Evolutionary conservation across 2,797 vertebrate genomes (phyloP).

Genomic region (Knipowitschia caucasica): DNA sequence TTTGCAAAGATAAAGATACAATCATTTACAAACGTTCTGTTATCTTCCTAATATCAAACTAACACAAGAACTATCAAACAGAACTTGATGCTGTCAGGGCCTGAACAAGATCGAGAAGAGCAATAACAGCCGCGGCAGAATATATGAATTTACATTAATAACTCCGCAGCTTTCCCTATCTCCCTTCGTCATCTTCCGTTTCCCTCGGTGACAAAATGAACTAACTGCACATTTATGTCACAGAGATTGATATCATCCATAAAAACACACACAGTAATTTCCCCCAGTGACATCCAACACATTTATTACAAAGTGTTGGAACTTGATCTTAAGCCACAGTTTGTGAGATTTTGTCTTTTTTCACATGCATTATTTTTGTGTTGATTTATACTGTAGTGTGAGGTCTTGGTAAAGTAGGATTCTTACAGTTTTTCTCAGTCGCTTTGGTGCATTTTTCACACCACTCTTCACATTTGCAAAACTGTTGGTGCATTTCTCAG

Average conservation of each 20-base stretch:
- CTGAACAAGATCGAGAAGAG: constrained; percentile 35
- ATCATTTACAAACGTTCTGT: neutral
- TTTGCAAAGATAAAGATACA: too few relatives aligned
- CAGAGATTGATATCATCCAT: constrained; percentile 44
- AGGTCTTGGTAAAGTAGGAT: too few relatives aligned
- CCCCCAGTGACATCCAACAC: constrained; percentile 12
- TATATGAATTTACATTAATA: constrained; percentile 42
- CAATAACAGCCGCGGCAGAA: constrained; percentile 34
- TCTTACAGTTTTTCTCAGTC: too few relatives aligned
- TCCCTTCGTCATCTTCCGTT: constrained; percentile 30
- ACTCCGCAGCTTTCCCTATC: constrained; percentile 26
- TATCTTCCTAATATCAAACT: constrained; percentile 6
- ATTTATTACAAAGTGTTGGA: constrained; percentile 7
- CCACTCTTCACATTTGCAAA: too few relatives aligned
- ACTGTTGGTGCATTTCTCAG: too few relatives aligned
- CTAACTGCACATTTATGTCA: constrained; percentile 10
- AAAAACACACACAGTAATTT: constrained; percentile 15
- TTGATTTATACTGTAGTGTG: too few relatives aligned
- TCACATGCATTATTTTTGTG: constrained; percentile 1
- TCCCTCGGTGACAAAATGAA: constrained; percentile 22
- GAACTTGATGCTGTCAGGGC: constrained; percentile 11
- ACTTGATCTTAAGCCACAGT: neutral
- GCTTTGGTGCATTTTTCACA: too few relatives aligned
- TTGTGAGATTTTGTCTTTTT: constrained; percentile 12
- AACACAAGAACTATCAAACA: constrained; percentile 5